A percentile compares a stretch with the other conserved stretches of the same genome.
Conservation (phyloP, 2,797 vertebrate genomes). For the Echeneis naucrates region DNA sequence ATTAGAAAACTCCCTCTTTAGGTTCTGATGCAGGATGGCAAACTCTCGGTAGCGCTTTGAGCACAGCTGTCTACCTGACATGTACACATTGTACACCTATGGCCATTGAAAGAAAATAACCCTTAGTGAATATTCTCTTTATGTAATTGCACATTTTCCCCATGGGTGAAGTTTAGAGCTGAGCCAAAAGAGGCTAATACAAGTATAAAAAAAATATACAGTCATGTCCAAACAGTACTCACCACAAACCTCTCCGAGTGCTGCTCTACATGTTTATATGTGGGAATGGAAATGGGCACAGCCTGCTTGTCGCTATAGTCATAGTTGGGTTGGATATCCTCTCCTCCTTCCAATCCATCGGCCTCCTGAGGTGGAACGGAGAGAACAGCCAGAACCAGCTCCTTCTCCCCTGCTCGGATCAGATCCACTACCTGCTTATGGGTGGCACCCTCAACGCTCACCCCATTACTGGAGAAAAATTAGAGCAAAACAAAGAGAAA, state of each 20-base stretch:
- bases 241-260: constrained; percentile 98
- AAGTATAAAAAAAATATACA: not conserved
- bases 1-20: constrained; percentile 94
- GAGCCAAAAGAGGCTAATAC: not conserved
- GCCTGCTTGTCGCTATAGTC: constrained; percentile 98
- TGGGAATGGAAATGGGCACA: constrained; percentile 96
- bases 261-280: constrained; percentile 97
- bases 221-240: constrained; percentile 64
- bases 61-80: constrained; percentile 95
- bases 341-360: constrained; percentile 91
- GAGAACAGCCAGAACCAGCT: constrained; percentile 93
- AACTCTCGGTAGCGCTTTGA: constrained; percentile 97
- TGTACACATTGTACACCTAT: constrained; percentile 96
- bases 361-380: constrained; percentile 94
- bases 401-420: constrained; percentile 96
- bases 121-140: not conserved
- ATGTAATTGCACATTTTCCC: not conserved
- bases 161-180: not conserved
- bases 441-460: constrained; percentile 96
- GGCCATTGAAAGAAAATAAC: not conserved
- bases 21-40: constrained; percentile 94
- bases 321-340: constrained; percentile 92
- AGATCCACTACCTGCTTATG: constrained; percentile 99
- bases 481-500: not conserved
- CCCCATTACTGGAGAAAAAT: constrained; percentile 86